Evolutionary conservation across 2,888 invertebrate species (phyloP).

Genomic region (Nemurella pictetii): DNA sequence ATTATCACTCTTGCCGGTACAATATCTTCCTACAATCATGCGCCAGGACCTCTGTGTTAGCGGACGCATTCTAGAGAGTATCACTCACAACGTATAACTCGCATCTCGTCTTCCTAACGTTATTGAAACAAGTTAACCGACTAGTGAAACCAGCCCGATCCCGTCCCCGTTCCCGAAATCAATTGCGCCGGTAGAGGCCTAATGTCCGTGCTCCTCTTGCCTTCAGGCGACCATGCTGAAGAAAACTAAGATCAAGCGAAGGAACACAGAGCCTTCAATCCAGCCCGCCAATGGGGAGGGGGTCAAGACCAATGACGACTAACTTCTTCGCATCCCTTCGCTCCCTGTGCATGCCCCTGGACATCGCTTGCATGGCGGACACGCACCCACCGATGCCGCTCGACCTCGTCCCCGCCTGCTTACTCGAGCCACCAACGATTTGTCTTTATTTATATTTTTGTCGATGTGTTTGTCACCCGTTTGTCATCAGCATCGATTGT

Average conservation of each 20-base stretch:
- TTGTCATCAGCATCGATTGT: constrained; percentile 36
- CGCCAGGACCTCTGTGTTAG: not conserved
- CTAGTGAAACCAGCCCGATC: too few relatives aligned
- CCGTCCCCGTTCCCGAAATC: not conserved
- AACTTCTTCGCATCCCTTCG: constrained; percentile 47
- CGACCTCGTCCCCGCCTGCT: constrained; percentile 11
- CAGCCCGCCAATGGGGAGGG: constrained; percentile 70
- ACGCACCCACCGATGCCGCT: not conserved
- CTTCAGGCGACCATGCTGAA: constrained; percentile 99
- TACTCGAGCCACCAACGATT: not conserved
- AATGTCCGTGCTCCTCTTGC: constrained; percentile 46
- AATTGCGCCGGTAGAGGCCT: constrained; percentile 46
- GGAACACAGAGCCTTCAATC: constrained; percentile 82
- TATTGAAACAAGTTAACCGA: not conserved
- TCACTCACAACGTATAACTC: not conserved
- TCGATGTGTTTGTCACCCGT: not conserved
- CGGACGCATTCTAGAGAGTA: not conserved
- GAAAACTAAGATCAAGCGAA: constrained; percentile 98
- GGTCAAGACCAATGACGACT: constrained; percentile 66
- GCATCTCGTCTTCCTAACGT: not conserved
- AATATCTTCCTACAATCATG: not conserved
- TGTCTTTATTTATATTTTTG: not conserved
- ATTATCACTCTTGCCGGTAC: not conserved
- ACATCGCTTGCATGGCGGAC: constrained; percentile 14
- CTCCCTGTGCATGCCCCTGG: constrained; percentile 24